Conservation (phyloP, 2,888 invertebrate species). For the Limulus polyphemus region DNA sequence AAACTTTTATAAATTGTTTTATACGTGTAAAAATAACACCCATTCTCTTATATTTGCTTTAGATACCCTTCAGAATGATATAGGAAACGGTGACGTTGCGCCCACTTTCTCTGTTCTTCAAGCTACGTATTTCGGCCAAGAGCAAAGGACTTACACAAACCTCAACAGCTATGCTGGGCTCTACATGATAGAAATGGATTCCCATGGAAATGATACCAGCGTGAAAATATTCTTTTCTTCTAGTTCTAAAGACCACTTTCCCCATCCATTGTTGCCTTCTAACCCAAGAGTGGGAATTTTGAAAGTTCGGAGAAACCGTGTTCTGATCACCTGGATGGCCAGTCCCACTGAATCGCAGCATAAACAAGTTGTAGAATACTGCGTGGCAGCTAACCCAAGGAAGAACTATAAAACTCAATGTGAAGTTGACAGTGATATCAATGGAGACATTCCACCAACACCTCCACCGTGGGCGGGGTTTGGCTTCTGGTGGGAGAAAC, state of each 20-base stretch:
- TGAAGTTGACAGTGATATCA: conserved; percentile 38
- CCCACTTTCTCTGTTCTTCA: neutral
- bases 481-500: conserved; percentile 32
- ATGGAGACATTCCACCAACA: conserved; percentile 32
- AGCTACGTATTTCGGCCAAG: conserved; percentile 1
- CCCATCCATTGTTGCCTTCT: conserved; percentile 1
- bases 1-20: too few relatives aligned
- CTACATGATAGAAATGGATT: conserved; percentile 3
- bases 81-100: too few relatives aligned
- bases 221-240: neutral
- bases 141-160: neutral
- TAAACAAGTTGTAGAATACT: neutral
- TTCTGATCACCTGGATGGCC: conserved; percentile 3
- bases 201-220: neutral
- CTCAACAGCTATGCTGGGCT: neutral
- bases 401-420: conserved; percentile 42
- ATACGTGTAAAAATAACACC: too few relatives aligned
- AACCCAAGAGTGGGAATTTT: neutral
- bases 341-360: neutral
- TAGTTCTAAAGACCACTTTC: too few relatives aligned
- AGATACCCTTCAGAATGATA: too few relatives aligned
- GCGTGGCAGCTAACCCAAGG: conserved; percentile 37
- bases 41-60: too few relatives aligned
- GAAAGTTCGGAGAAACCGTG: neutral
- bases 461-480: conserved; percentile 31